Evolutionary conservation across 2,797 vertebrate species (phyloP), one percentile per base, ranked within the genome.

Genomic region (Sebastes alutus): DNA sequence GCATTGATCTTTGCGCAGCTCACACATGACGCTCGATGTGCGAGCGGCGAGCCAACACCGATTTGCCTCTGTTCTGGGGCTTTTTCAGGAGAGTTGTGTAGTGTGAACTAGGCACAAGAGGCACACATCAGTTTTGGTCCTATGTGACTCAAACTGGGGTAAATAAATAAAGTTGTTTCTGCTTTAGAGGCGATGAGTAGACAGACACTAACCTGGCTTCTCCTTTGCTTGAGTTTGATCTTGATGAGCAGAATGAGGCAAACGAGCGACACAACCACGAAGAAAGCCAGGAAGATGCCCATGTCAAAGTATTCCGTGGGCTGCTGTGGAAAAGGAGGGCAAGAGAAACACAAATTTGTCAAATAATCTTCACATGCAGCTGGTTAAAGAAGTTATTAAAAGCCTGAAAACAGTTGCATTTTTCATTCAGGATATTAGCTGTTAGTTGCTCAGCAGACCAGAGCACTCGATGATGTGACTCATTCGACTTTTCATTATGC

Each of bases 261-360:
- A 67, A 99, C 98, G 78, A 99, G 95, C 76, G 98, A 99, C 76
- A 99, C 98, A 20, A 99, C 97, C 75, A 99, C 97, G 23, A 99
- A 99, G 95, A 99, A 99, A 8, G 99, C 99, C 93, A 99, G 92
- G 94, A 99, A 99, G 92, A 99, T 99, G 46, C 99, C 99, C 98
- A 99, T 99, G 93, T 99, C 99, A 18, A 99, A 99, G 91, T 99
- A 99, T 67, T 99, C 98, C 0, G 98, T 98, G 56, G 98, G 98
- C 97, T 99, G 98, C 97, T 98, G 93, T 90, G 91, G 65, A 83
- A 86, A 54, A 88, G 25, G 75, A 70, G 61, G 7, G 4, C 2
- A 8, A 78, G 27, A 84, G 27, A 81, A 77, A 88, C 29, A 85
- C 42, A 84, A 1, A 52, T 23, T 4, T 79, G 81, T 90, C 64